Conservation (phyloP, 2,797 vertebrate genomes). For the Pseudochirops corinnae region DNA sequence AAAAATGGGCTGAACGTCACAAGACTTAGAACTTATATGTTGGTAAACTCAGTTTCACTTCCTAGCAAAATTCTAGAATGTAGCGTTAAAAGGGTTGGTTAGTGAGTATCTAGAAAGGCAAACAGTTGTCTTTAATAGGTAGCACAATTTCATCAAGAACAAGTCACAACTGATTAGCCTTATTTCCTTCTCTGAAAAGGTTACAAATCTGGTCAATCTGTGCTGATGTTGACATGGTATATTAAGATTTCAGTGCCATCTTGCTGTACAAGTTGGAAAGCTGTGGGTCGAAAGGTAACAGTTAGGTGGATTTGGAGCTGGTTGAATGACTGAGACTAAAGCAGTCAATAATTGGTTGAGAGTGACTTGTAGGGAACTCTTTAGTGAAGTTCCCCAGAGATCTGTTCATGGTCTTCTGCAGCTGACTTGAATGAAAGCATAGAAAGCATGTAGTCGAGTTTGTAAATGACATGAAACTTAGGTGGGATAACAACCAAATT, state of each 20-base stretch:
- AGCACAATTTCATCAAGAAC: background rate
- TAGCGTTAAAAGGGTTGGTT: background rate
- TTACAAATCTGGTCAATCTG: background rate
- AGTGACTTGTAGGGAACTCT: background rate
- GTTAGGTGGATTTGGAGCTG: background rate
- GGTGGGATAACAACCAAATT: background rate
- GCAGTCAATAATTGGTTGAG: background rate
- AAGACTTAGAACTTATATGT: background rate
- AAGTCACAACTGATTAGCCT: background rate
- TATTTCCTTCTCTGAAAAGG: background rate
- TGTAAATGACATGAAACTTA: background rate
- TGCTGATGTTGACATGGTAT: background rate
- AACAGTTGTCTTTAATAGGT: background rate
- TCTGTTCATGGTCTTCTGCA: background rate
- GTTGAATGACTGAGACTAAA: background rate
- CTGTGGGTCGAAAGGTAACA: background rate
- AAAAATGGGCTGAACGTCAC: background rate
- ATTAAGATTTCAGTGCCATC: background rate
- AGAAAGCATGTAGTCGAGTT: background rate
- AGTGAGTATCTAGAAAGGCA: background rate
- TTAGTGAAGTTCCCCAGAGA: background rate
- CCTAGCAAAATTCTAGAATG: background rate
- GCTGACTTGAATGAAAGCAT: background rate
- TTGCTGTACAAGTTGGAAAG: background rate
- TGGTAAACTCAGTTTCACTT: background rate